Conservation (phyloP, 2,888 invertebrate species). For the Dichetophora obliterata region DNA sequence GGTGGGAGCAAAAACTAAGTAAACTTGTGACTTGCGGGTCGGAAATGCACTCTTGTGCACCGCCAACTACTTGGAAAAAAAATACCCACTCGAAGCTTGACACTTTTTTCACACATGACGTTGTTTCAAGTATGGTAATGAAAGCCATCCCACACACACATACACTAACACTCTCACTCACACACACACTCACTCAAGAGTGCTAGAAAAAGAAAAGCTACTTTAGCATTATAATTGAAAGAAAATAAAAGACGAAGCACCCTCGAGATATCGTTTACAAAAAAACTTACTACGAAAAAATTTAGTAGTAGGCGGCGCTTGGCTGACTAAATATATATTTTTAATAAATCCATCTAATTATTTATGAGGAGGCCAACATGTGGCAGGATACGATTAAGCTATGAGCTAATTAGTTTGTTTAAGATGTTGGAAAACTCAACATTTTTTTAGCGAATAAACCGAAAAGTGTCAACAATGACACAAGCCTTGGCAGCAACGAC, state of each 20-base stretch:
- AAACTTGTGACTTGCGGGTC: not conserved
- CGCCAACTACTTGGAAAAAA: not conserved
- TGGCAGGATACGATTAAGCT: not conserved
- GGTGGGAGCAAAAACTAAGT: not conserved
- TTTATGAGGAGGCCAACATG: not conserved
- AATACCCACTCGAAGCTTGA: too few species aligned
- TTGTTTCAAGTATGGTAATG: too few species aligned
- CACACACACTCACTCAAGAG: not conserved
- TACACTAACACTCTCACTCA: not conserved
- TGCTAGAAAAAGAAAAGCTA: constrained; percentile 31
- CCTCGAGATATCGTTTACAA: not conserved
- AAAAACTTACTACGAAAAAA: not conserved
- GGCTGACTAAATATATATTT: not conserved
- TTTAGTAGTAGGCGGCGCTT: not conserved
- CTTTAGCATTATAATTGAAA: constrained; percentile 33
- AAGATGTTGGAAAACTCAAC: constrained; percentile 53
- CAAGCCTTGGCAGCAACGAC: constrained; percentile 6
- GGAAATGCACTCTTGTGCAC: not conserved
- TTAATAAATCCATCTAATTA: constrained; percentile 32
- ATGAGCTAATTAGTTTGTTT: constrained; percentile 57
- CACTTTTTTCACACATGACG: too few species aligned
- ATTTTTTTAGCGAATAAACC: constrained; percentile 1
- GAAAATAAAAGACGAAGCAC: constrained; percentile 32
- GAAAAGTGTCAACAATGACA: constrained; percentile 35
- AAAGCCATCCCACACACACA: constrained; percentile 9